Base-by-base conservation (phyloP, 2,888 invertebrate genomes). In the Drepana falcataria region DNA sequence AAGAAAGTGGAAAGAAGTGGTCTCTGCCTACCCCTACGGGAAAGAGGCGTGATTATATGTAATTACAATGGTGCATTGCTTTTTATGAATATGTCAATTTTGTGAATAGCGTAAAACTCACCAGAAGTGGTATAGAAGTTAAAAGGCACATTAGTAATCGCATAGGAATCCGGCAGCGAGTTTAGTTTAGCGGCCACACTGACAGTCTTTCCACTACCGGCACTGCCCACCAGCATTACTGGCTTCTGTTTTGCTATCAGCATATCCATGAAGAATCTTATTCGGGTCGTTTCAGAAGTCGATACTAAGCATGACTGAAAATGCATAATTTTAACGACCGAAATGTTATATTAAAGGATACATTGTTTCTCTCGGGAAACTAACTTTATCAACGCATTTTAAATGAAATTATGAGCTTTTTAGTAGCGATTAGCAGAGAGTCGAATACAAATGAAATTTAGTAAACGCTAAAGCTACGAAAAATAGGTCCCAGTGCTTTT, bases 61-160 rank as follows among this genome's bases (percentile, higher is more conserved):
- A 37, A 37, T n/a, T n/a, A n/a, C n/a, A n/a, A n/a, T n/a, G n/a
- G n/a, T n/a, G n/a, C n/a, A n/a, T n/a, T n/a, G n/a, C n/a, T n/a
- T n/a, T n/a, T n/a, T n/a, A n/a, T n/a, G n/a, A n/a, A n/a, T 21
- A 1, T 21, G 21, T 21, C 21, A 21, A 21, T 21, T 21, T 21
- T 21, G 21, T 21, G 21, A 21, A 21, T 21, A 21, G 21, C 6
- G 9, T 44, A 40, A 52, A 48, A 59, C 68, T 70, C 69, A 93
- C 94, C 94, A 47, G 98, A 98, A 0, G 97, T 96, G 0, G 98
- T 98, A 78, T 98, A 98, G 80, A 97, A 98, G 87, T 98, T 98
- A 78, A 98, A 96, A 0, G 98, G 97, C 9, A 97, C 97, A 83
- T 97, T 98, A 4, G 96, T 95, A 4, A 98, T 92, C 37, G 95